These are phyloP conservation scores for Beaufortia kweichowensis DNA, from an alignment of 2,113 vertebrate species.

Conservation along the genomic window DNA sequence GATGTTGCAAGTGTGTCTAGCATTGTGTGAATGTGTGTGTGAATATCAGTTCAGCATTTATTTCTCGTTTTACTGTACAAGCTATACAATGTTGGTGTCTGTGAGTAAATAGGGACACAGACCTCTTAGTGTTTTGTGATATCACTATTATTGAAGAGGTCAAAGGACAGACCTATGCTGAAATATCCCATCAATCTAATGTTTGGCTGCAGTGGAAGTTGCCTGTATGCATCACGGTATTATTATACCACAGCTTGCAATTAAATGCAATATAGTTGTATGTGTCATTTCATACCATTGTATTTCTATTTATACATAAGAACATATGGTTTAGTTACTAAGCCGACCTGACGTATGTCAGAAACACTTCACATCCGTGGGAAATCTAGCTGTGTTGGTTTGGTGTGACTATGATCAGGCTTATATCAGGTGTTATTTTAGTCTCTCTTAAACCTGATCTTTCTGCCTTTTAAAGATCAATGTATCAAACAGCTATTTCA, in stretches of 20 bases:
- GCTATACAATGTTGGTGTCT: not conserved
- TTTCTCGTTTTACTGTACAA: not conserved
- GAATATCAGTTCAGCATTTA: not conserved
- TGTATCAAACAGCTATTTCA: too few relatives aligned
- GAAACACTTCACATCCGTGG: constrained; percentile 15
- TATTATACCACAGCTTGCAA: not conserved
- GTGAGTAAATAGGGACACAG: constrained; percentile 48
- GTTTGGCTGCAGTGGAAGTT: constrained; percentile 2
- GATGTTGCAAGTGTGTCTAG: too few relatives aligned
- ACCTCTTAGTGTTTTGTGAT: constrained; percentile 53
- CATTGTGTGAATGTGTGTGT: too few relatives aligned
- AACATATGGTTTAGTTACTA: constrained; percentile 29
- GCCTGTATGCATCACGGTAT: constrained; percentile 21
- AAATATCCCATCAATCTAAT: not conserved
- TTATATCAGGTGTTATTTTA: constrained; percentile 8
- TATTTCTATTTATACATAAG: not conserved
- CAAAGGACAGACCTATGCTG: constrained; percentile 49
- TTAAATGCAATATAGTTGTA: not conserved
- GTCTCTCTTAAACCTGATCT: constrained; percentile 9
- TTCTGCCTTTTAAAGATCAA: constrained; percentile 20
- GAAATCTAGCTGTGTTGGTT: constrained; percentile 20
- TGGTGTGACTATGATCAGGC: not conserved
- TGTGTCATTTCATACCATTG: constrained; percentile 32
- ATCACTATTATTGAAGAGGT: constrained; percentile 54
- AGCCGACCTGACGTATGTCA: not conserved